Evolutionary conservation across 2,797 vertebrate species (phyloP).

Genomic region (Atherinosoma microstoma): DNA sequence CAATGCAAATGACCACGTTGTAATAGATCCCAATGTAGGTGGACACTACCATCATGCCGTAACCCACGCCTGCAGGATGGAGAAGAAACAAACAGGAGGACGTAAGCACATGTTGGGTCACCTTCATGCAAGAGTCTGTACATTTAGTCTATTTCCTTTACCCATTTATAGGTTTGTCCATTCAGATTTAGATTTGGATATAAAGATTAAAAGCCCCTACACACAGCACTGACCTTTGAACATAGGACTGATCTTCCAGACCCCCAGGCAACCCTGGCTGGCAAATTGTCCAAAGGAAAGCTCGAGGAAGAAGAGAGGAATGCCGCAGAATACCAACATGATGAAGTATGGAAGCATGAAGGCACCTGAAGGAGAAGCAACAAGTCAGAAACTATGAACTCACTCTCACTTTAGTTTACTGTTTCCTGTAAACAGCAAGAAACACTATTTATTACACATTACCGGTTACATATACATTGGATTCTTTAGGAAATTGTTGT

Average conservation of each 20-base stretch:
- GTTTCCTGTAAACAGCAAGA: not conserved
- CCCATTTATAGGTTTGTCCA: not conserved
- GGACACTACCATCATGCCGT: constrained; percentile 99
- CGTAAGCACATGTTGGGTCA: not conserved
- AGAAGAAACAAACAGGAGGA: not conserved
- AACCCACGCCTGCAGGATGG: constrained; percentile 90
- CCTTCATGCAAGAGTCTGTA: not conserved
- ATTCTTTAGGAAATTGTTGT: too few species aligned
- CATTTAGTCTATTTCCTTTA: not conserved
- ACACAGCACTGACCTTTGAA: constrained; percentile 91
- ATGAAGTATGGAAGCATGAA: constrained; percentile 99
- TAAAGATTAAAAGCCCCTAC: not conserved
- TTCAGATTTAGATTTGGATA: not conserved
- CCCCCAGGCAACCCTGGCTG: constrained; percentile 95
- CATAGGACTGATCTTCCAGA: constrained; percentile 98
- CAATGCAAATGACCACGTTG: constrained; percentile 98
- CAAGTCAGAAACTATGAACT: not conserved
- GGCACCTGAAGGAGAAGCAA: constrained; percentile 84
- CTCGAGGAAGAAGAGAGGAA: constrained; percentile 98
- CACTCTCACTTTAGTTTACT: not conserved
- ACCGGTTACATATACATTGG: too few species aligned
- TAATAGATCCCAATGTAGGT: constrained; percentile 99
- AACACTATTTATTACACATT: too few species aligned
- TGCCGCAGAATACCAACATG: constrained; percentile 98
- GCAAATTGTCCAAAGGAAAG: constrained; percentile 98